Percentiles rank a stretch among this genome's conserved stretches.
Conservation (phyloP, 2,888 invertebrate genomes). For the Deladenus siricidicola region DNA sequence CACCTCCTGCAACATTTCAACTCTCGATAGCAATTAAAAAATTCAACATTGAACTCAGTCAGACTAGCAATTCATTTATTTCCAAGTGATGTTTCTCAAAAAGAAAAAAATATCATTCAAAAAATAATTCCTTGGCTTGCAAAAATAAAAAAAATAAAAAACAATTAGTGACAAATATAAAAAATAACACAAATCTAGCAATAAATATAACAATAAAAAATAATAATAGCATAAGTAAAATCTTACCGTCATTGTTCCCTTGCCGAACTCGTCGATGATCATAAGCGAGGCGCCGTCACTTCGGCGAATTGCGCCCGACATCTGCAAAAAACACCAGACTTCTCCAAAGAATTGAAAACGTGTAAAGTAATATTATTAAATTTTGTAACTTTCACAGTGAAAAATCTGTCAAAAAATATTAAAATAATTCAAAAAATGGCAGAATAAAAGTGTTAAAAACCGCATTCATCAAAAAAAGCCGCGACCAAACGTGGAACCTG, state of each 20-base stretch:
- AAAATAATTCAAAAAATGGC: not conserved
- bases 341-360: too few relatives aligned
- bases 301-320: conserved; percentile 66
- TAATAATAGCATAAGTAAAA: too few relatives aligned
- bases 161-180: not conserved
- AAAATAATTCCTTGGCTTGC: too few relatives aligned
- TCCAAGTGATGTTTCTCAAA: too few relatives aligned
- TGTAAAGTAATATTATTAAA: not conserved
- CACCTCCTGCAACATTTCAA: conserved; percentile 65
- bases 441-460: not conserved
- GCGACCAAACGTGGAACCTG: conserved; percentile 69
- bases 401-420: not conserved
- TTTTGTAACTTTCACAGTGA: not conserved
- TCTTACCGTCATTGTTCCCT: conserved; percentile 64
- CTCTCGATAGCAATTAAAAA: too few relatives aligned
- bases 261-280: conserved; percentile 81
- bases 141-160: not conserved
- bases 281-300: conserved; percentile 66
- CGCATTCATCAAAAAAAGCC: not conserved
- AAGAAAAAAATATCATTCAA: not conserved
- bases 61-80: too few relatives aligned
- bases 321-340: conserved; percentile 58
- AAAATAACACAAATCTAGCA: too few relatives aligned
- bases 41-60: too few relatives aligned
- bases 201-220: too few relatives aligned